Evolutionary conservation across 2,797 vertebrate species (phyloP).

Genomic region (Danio tinwini): DNA sequence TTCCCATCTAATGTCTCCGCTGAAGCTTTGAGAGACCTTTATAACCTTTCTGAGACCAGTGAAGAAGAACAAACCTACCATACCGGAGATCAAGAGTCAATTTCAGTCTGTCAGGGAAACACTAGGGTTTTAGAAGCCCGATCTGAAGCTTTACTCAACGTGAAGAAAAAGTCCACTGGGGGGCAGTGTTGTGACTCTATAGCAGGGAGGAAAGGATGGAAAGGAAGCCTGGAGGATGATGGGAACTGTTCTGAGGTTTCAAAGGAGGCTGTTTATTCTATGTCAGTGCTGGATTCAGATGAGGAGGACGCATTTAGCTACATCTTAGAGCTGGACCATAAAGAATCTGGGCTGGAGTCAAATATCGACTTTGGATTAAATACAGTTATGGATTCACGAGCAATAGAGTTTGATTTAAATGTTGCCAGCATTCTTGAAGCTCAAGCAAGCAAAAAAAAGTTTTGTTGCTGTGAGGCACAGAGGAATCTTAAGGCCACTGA

Average conservation of each 20-base stretch:
- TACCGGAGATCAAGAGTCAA: slow-evolving; percentile 5
- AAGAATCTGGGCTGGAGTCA: slow-evolving; percentile 51
- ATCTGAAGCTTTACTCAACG: neutral
- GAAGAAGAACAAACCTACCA: slow-evolving; percentile 4
- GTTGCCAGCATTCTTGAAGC: neutral
- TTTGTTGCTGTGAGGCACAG: neutral
- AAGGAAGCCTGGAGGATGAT: slow-evolving; percentile 26
- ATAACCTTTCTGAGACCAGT: neutral
- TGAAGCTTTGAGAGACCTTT: neutral
- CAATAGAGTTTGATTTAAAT: neutral
- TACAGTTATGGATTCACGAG: neutral
- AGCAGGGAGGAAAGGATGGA: neutral
- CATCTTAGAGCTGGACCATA: slow-evolving; percentile 73
- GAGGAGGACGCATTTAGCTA: slow-evolving; percentile 75
- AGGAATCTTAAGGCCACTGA: neutral
- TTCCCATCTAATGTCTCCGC: neutral
- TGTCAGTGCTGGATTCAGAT: slow-evolving; percentile 70
- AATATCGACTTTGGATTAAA: neutral
- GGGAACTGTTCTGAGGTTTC: slow-evolving; percentile 64
- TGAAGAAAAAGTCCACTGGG: slow-evolving; percentile 22
- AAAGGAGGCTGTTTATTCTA: slow-evolving; percentile 66
- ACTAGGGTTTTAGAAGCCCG: neutral
- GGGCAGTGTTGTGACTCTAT: slow-evolving; percentile 24
- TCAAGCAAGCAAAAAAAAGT: neutral
- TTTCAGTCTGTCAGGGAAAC: neutral